phyloP scores from a whole-genome alignment of 1,140 invertebrate species.

The Bombus superbus region DNA sequence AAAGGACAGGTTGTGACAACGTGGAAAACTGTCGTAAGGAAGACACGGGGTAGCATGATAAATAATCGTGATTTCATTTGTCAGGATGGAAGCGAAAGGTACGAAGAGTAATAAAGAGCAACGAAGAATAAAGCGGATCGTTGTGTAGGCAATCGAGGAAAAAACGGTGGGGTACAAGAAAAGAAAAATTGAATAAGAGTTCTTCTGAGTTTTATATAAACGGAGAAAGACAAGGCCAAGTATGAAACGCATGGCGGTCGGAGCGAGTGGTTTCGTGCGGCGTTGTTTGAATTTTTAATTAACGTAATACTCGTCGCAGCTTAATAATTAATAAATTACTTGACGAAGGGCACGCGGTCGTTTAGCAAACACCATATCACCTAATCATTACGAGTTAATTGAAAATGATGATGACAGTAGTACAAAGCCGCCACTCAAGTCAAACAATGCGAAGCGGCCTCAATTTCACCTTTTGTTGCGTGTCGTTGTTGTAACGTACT shows the following conservation, averaged over 20 bases:
- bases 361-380: constrained; percentile 52
- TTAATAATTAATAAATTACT: constrained; percentile 74
- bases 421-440: constrained; percentile 53
- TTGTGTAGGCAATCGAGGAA: background rate
- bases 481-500: background rate
- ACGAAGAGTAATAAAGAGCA: background rate
- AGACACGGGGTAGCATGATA: constrained; percentile 46
- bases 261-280: constrained; percentile 44
- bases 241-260: constrained; percentile 16
- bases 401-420: constrained; percentile 74
- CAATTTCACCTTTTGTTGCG: background rate
- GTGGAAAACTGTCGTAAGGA: constrained; percentile 24
- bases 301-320: constrained; percentile 59
- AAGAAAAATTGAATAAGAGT: background rate
- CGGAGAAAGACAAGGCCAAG: constrained; percentile 3
- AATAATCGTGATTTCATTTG: constrained; percentile 62
- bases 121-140: background rate
- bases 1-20: background rate
- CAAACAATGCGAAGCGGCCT: constrained; percentile 60
- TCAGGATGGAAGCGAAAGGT: constrained; percentile 18
- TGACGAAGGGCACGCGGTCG: constrained; percentile 10
- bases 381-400: constrained; percentile 73
- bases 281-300: constrained; percentile 72
- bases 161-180: background rate
- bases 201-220: background rate